A percentile compares a stretch with the other conserved stretches of the same genome.
Evolutionary conservation across 2,113 vertebrate genomes (phyloP).

Genomic region (Gambusia holbrooki): DNA sequence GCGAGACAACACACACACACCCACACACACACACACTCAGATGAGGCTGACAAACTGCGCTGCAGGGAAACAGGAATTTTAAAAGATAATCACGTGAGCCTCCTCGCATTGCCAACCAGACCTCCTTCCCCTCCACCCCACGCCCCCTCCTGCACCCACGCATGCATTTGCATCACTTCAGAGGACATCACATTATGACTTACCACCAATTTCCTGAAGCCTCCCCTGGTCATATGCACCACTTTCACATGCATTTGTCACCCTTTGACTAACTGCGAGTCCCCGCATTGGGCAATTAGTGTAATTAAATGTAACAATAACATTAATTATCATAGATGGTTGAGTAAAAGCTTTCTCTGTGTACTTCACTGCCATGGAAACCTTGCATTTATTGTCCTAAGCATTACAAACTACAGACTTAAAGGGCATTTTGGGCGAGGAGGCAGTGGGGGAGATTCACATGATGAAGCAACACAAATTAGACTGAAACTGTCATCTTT

Average conservation of each 20-base stretch:
- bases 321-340: neutral
- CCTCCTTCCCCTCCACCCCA: neutral
- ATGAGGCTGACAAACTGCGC: conserved; percentile 69
- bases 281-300: neutral
- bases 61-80: conserved; percentile 81
- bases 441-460: neutral
- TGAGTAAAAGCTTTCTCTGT: neutral
- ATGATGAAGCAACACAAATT: neutral
- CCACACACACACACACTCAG: neutral
- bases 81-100: conserved; percentile 77
- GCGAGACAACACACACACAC: conserved; percentile 3
- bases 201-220: neutral
- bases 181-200: neutral
- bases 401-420: too few species aligned
- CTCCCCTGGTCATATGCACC: neutral
- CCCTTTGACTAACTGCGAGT: neutral
- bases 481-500: neutral
- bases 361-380: too few species aligned
- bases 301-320: neutral
- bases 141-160: conserved; percentile 5
- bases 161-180: conserved; percentile 7
- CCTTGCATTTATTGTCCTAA: too few species aligned
- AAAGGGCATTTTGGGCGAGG: too few species aligned
- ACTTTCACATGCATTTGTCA: neutral
- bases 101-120: conserved; percentile 76